These are phyloP conservation scores for Rhopalosiphum padi DNA, from an alignment of 1,140 invertebrate genomes.

Conservation along the genomic window DNA sequence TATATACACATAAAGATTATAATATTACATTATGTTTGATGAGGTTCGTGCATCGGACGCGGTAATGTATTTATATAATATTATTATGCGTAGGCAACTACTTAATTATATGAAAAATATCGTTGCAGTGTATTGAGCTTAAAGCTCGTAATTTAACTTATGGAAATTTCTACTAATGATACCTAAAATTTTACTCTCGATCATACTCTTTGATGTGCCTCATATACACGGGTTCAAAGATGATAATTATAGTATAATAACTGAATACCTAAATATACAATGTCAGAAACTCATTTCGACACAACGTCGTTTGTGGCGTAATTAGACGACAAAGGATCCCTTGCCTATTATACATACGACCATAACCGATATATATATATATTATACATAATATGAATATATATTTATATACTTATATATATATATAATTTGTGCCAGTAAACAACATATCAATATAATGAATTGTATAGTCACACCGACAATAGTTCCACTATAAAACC, in stretches of 20 bases:
- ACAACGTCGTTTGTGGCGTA: conserved; percentile 6
- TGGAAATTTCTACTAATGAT: conserved; percentile 36
- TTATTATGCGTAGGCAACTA: neutral
- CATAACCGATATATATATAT: neutral
- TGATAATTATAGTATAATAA: conserved; percentile 43
- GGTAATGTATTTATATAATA: neutral
- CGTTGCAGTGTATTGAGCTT: neutral
- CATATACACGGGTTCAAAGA: neutral
- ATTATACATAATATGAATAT: neutral
- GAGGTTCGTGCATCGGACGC: neutral
- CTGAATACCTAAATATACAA: conserved; percentile 15
- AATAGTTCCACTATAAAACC: neutral
- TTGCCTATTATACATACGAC: neutral
- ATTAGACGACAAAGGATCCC: conserved; percentile 23
- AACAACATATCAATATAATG: neutral
- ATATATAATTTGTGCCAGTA: neutral
- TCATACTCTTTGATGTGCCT: neutral
- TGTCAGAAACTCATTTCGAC: conserved; percentile 9
- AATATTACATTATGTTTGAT: neutral
- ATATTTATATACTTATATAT: neutral
- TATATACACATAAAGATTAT: neutral
- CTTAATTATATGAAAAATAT: neutral
- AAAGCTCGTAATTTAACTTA: neutral
- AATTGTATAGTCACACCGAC: neutral
- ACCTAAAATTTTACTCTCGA: neutral